phyloP scores from a whole-genome alignment of 1,140 invertebrate species.

The Bombus breviceps region DNA sequence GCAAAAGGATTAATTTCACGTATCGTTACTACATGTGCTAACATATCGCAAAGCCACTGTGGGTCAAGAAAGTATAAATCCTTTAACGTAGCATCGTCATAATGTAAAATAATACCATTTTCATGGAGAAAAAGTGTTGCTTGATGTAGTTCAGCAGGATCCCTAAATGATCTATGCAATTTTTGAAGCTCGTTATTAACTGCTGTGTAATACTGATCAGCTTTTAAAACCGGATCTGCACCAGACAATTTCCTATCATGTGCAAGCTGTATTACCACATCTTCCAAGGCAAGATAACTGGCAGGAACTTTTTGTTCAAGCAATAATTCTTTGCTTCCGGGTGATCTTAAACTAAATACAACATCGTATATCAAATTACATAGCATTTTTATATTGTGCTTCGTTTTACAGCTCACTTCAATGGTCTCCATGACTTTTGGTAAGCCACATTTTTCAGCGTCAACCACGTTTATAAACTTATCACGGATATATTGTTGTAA shows the following conservation, averaged over 20 bases:
- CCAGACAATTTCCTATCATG: slow-evolving; percentile 86
- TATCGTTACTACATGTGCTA: slow-evolving; percentile 98
- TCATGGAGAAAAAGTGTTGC: slow-evolving; percentile 98
- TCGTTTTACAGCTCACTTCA: slow-evolving; percentile 94
- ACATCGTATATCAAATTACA: slow-evolving; percentile 97
- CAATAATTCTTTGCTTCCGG: slow-evolving; percentile 94
- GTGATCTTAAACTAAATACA: slow-evolving; percentile 94
- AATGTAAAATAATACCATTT: slow-evolving; percentile 98
- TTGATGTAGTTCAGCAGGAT: slow-evolving; percentile 95
- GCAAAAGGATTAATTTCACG: slow-evolving; percentile 98
- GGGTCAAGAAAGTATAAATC: slow-evolving; percentile 98
- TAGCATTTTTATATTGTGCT: slow-evolving; percentile 95
- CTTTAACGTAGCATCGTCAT: slow-evolving; percentile 97
- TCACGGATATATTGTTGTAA: slow-evolving; percentile 95
- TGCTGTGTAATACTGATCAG: slow-evolving; percentile 91
- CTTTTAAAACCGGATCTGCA: slow-evolving; percentile 94
- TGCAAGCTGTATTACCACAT: slow-evolving; percentile 92
- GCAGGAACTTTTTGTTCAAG: slow-evolving; percentile 98
- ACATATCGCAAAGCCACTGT: slow-evolving; percentile 99
- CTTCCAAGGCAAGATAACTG: slow-evolving; percentile 96
- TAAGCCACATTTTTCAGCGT: slow-evolving; percentile 97
- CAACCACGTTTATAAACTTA: slow-evolving; percentile 95
- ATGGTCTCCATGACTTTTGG: slow-evolving; percentile 96
- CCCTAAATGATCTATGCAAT: slow-evolving; percentile 90
- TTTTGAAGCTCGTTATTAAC: slow-evolving; percentile 88